A percentile compares a stretch with the other conserved stretches of the same genome.
phyloP scores from a whole-genome alignment of 1,140 invertebrate species.

The Procambarus clarkii region DNA sequence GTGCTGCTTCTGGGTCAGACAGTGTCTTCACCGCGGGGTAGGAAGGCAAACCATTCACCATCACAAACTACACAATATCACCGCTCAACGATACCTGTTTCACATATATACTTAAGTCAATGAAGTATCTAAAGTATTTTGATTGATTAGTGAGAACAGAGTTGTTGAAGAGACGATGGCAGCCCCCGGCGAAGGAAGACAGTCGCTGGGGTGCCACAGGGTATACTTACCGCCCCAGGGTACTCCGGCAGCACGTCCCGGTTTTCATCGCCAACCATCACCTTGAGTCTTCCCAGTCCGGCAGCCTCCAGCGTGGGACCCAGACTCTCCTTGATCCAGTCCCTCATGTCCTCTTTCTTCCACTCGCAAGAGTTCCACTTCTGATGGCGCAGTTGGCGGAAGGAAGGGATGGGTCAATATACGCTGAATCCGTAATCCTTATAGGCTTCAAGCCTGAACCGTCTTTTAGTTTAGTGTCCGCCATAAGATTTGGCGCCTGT shows the following conservation, averaged over 20 bases:
- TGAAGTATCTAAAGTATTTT: not conserved
- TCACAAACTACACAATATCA: too few species aligned
- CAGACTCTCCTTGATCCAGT: slow-evolving; percentile 83
- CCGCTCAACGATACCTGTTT: too few species aligned
- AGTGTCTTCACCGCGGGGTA: slow-evolving; percentile 76
- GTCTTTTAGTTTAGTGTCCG: too few species aligned
- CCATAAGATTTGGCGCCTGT: too few species aligned
- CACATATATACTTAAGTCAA: not conserved
- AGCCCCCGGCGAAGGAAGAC: too few species aligned
- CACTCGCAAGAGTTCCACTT: slow-evolving; percentile 85
- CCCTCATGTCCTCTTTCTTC: slow-evolving; percentile 80
- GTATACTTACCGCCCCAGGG: slow-evolving; percentile 79
- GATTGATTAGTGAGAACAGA: not conserved
- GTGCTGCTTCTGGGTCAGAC: slow-evolving; percentile 74
- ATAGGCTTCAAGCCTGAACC: too few species aligned
- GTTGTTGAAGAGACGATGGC: too few species aligned
- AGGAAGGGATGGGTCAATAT: not conserved
- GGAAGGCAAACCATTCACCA: not conserved
- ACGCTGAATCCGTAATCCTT: too few species aligned
- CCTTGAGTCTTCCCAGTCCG: slow-evolving; percentile 79
- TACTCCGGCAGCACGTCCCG: slow-evolving; percentile 80
- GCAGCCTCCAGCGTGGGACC: slow-evolving; percentile 82
- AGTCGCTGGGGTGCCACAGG: too few species aligned
- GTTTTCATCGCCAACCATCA: slow-evolving; percentile 86
- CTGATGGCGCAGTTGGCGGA: slow-evolving; percentile 75